These are phyloP conservation scores for Harpalus rubripes DNA, from an alignment of 2,888 invertebrate species.

Conservation along the genomic window DNA sequence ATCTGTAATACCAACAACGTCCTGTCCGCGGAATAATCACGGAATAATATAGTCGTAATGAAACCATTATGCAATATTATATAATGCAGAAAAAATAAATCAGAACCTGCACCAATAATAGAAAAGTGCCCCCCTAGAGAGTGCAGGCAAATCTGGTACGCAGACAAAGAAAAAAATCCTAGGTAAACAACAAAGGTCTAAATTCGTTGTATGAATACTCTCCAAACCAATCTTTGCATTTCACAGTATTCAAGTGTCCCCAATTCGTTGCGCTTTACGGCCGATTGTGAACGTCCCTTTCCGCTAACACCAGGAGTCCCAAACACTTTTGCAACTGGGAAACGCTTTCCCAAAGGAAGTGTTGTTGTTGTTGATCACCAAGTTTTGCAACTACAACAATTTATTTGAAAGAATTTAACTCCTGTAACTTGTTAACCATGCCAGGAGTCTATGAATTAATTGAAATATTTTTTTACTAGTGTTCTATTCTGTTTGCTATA, in stretches of 20 bases:
- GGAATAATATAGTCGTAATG: slow-evolving; percentile 17
- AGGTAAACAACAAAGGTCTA: slow-evolving; percentile 51
- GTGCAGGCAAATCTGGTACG: neutral
- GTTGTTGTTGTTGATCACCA: too few species aligned
- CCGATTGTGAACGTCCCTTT: slow-evolving; percentile 46
- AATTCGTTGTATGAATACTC: slow-evolving; percentile 52
- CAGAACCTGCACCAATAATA: slow-evolving; percentile 30
- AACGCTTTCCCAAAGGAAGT: too few species aligned
- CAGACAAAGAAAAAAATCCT: slow-evolving; percentile 45
- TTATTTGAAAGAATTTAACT: too few species aligned
- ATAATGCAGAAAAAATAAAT: slow-evolving; percentile 36
- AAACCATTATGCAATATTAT: slow-evolving; percentile 10
- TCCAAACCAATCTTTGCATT: slow-evolving; percentile 52
- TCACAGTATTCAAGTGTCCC: slow-evolving; percentile 53
- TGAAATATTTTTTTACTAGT: too few species aligned
- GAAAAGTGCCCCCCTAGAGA: slow-evolving; percentile 34
- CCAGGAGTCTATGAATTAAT: too few species aligned
- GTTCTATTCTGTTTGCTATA: too few species aligned
- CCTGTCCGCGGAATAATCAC: too few species aligned
- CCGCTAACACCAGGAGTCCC: slow-evolving; percentile 25
- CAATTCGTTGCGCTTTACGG: slow-evolving; percentile 53
- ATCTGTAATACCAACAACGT: too few species aligned
- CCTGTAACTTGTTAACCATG: too few species aligned
- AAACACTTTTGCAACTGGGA: neutral
- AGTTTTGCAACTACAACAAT: too few species aligned